A percentile compares a stretch with the other conserved stretches of the same genome.
Conservation (phyloP, 2,113 vertebrate genomes). For the Numenius arquata region DNA sequence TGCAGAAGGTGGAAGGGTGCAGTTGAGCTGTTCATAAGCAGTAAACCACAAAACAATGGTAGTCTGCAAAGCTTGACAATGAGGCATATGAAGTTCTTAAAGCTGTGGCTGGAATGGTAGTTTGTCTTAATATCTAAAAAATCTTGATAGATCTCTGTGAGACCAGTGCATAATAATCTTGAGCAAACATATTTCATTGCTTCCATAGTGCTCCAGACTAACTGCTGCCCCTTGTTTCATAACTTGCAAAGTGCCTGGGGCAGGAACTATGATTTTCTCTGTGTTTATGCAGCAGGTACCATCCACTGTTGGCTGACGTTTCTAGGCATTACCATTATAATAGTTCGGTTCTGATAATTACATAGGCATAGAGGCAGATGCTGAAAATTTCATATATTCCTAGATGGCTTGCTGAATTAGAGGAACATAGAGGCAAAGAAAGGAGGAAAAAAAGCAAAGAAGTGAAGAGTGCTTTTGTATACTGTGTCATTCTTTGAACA, state of each 20-base stretch:
- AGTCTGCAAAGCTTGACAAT: neutral
- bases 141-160: neutral
- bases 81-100: neutral
- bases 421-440: neutral
- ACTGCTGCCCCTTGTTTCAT: conserved; percentile 22
- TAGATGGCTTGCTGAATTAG: neutral
- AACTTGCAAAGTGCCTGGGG: conserved; percentile 7
- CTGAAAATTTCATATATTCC: neutral
- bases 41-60: neutral
- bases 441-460: neutral
- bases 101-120: neutral
- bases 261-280: conserved; percentile 7
- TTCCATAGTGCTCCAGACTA: neutral
- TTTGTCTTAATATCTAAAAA: conserved; percentile 28
- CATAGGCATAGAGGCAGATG: neutral
- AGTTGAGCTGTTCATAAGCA: neutral
- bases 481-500: neutral
- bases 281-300: conserved; percentile 16
- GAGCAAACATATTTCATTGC: conserved; percentile 22
- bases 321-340: neutral
- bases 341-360: neutral
- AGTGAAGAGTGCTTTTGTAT: neutral
- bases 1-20: neutral
- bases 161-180: neutral
- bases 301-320: conserved; percentile 6